Conservation (phyloP, 2,113 vertebrate species). For the Monarcha castaneiventris region DNA sequence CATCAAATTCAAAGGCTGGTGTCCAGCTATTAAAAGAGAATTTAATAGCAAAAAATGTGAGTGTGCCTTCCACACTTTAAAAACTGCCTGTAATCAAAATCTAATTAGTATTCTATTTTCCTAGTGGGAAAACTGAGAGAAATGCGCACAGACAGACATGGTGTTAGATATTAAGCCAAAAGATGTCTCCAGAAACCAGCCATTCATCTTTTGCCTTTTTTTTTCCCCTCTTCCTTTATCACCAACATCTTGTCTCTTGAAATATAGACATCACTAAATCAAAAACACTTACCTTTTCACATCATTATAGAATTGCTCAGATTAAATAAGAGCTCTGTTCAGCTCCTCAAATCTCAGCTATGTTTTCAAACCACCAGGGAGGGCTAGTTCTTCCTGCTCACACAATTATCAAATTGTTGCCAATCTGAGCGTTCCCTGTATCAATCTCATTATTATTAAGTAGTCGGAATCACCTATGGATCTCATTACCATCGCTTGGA, state of each 20-base stretch:
- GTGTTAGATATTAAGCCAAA: conserved; percentile 54
- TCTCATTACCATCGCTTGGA: not conserved
- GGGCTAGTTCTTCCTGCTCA: conserved; percentile 53
- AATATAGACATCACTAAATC: conserved; percentile 54
- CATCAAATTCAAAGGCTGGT: not conserved
- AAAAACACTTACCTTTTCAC: conserved; percentile 56
- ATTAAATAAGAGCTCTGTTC: conserved; percentile 44
- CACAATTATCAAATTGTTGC: conserved; percentile 52
- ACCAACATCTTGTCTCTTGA: conserved; percentile 44
- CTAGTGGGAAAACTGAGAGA: conserved; percentile 17
- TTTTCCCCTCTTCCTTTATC: not conserved
- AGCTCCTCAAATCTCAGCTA: conserved; percentile 50
- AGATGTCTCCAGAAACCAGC: conserved; percentile 52
- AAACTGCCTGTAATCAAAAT: conserved; percentile 39
- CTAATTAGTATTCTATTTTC: conserved; percentile 55
- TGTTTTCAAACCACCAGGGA: conserved; percentile 65
- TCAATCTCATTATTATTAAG: conserved; percentile 53
- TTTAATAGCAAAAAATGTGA: not conserved
- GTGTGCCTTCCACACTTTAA: not conserved
- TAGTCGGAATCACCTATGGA: conserved; percentile 10
- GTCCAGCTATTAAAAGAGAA: not conserved
- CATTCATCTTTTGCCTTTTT: conserved; percentile 20
- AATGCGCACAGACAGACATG: not conserved
- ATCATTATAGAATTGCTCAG: conserved; percentile 37
- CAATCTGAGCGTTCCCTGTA: not conserved